A percentile compares a stretch with the other conserved stretches of the same genome.
These are phyloP conservation scores for Camelus bactrianus DNA, from an alignment of 2,113 vertebrate genomes.

Conservation along the genomic window DNA sequence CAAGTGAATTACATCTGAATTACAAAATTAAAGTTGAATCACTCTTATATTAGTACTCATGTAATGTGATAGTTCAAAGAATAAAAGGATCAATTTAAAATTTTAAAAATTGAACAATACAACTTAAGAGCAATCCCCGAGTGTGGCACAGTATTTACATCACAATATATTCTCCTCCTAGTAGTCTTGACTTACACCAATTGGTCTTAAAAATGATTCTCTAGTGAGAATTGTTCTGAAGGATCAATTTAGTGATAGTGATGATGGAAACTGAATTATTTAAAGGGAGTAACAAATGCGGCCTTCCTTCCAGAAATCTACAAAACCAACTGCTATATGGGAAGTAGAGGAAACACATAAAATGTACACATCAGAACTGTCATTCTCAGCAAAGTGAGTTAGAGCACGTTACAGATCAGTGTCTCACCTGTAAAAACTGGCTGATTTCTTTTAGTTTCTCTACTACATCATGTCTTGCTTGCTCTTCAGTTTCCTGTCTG, in stretches of 20 bases:
- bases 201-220: conserved; percentile 5
- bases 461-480: conserved; percentile 89
- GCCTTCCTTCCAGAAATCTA: background rate
- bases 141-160: background rate
- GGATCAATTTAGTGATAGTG: background rate
- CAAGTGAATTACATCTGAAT: background rate
- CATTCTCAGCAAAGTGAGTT: background rate
- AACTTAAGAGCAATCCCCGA: background rate
- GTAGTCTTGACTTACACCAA: background rate
- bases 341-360: background rate
- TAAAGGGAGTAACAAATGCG: background rate
- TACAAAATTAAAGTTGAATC: background rate
- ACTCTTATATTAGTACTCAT: background rate
- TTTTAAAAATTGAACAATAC: background rate
- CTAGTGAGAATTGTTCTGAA: background rate
- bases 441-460: conserved; percentile 95
- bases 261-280: background rate
- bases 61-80: background rate
- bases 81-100: background rate
- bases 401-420: background rate
- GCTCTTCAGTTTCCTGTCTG: conserved; percentile 89
- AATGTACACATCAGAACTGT: background rate
- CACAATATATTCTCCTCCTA: background rate
- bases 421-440: conserved; percentile 93
- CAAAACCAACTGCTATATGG: background rate